A percentile compares a stretch with the other conserved stretches of the same genome.
Conservation (phyloP, 2,888 invertebrate species). For the Amiota communis region DNA sequence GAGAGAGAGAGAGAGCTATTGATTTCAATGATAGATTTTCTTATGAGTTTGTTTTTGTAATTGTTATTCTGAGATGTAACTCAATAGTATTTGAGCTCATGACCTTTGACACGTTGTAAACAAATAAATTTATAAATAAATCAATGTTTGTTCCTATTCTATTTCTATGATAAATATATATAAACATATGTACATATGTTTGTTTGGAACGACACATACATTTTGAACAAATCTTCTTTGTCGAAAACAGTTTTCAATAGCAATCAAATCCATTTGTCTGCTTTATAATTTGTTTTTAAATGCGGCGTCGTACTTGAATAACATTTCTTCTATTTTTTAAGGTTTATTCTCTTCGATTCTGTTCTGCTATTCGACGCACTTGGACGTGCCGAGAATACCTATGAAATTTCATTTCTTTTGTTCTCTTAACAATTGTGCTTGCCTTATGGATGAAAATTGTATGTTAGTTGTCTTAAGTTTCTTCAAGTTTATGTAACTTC, state of each 20-base stretch:
- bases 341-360: not conserved
- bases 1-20: constrained; percentile 41
- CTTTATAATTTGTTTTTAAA: constrained; percentile 61
- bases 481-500: constrained; percentile 8
- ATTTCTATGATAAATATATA: too few relatives aligned
- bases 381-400: constrained; percentile 22
- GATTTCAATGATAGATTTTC: constrained; percentile 46
- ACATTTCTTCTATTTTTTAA: not conserved
- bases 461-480: constrained; percentile 5
- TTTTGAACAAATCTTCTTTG: too few relatives aligned
- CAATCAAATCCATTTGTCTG: constrained; percentile 45
- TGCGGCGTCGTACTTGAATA: constrained; percentile 33
- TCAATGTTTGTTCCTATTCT: too few relatives aligned
- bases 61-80: constrained; percentile 30
- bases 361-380: constrained; percentile 7
- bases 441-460: not conserved
- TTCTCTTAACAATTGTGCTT: not conserved
- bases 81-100: too few relatives aligned
- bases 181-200: too few relatives aligned
- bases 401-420: not conserved
- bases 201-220: too few relatives aligned
- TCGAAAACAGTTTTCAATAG: constrained; percentile 48
- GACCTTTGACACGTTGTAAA: constrained; percentile 10
- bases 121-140: too few relatives aligned
- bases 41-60: constrained; percentile 28